Base-by-base conservation (phyloP, 92 coral and sea anemone species). In the Palythoa grandis region DNA sequence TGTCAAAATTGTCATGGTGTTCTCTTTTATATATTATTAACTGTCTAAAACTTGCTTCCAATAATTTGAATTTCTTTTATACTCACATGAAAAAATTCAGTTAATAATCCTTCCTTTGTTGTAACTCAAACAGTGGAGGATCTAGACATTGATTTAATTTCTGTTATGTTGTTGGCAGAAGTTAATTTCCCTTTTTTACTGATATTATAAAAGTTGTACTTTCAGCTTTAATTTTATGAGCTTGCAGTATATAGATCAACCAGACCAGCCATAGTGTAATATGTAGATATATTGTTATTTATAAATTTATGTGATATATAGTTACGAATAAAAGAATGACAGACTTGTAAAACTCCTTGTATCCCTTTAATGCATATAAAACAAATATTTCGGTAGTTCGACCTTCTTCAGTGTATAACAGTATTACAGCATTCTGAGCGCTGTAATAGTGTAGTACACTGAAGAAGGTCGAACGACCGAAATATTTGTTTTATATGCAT, bases 101-200 rank as follows among this genome's bases (percentile, higher is more conserved):
- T 24, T 77, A 38, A 37, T 69, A 69, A 69, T 69, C 74, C 74
- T 25, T 69, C 74, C 19, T 69, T 69, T 69, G 74, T 69, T 69
- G 17, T 69, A 69, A 29, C 11, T 40, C 43, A 35, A 80, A 66
- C 23, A 80, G 58, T 40, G 47, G 58, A 22, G 47, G 6, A 43
- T 43, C 50, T 43, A 43, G 84, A 39, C 22, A 43, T 2, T 43
- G 43, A 38, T 63, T 65, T 12, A 11, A 17, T 38, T 47, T 52
- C 17, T 2, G 37, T 22, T 53, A 20, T 76, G 17, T 22, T 24
- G 11, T 76, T 76, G 24, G 40, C 19, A 69, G 25, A 63, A 63
- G 19, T 22, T n/a, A 5, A 63, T 19, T n/a, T 43, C 50, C 9
- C 22, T 19, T 63, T 19, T n/a, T 1, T 29, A 29, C 69, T 19